A percentile compares a stretch with the other conserved stretches of the same genome.
Conservation (phyloP, 1,140 invertebrate species). For the Bombus breviceps region DNA sequence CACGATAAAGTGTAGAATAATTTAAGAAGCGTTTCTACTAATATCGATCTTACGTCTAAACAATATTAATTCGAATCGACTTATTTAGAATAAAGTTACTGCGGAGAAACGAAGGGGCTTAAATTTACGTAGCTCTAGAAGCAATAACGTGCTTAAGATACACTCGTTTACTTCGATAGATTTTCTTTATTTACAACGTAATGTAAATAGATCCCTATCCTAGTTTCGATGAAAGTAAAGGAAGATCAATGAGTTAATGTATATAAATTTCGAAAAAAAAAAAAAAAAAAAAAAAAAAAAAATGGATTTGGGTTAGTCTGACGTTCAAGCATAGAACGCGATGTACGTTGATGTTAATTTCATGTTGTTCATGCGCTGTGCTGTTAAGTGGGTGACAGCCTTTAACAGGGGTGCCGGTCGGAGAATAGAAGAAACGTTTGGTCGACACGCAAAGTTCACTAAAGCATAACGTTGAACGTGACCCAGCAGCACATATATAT, state of each 20-base stretch:
- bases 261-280: not conserved
- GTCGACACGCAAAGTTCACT: slow-evolving; percentile 11
- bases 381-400: not conserved
- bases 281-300: not conserved
- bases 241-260: not conserved
- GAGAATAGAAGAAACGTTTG: slow-evolving; percentile 6
- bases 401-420: not conserved
- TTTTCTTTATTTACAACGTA: no score
- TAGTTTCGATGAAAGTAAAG: not conserved
- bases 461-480: slow-evolving; percentile 22
- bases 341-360: not conserved
- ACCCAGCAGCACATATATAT: not conserved
- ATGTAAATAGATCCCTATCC: no score
- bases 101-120: not conserved
- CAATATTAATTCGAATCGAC: no score
- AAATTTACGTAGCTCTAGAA: not conserved
- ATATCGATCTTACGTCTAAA: not conserved
- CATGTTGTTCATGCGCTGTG: not conserved
- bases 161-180: no score
- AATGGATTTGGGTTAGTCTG: not conserved
- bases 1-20: not conserved
- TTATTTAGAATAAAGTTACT: not conserved
- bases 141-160: no score
- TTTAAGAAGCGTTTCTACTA: not conserved
- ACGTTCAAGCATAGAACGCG: not conserved